Conservation (phyloP, 1,140 invertebrate species). For the Drosophila littoralis region DNA sequence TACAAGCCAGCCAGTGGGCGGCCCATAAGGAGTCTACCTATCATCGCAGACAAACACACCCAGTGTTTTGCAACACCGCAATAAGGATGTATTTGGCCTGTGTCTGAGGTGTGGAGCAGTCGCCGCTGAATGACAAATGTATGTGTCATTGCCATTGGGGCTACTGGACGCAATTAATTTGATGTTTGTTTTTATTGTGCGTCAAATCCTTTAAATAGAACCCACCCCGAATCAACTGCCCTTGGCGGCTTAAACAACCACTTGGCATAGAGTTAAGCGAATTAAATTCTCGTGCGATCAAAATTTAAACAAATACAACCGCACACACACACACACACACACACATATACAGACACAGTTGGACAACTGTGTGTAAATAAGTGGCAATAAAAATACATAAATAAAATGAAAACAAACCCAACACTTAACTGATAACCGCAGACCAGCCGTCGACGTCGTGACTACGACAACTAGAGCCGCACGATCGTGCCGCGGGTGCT, state of each 20-base stretch:
- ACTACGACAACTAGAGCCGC: conserved; percentile 68
- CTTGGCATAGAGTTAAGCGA: conserved; percentile 45
- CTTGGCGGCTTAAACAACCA: conserved; percentile 31
- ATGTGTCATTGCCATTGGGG: conserved; percentile 41
- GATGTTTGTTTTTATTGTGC: conserved; percentile 24
- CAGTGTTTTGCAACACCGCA: conserved; percentile 30
- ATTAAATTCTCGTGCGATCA: conserved; percentile 70
- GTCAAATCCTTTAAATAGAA: conserved; percentile 51
- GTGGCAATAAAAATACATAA: conserved; percentile 66
- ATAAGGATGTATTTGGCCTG: conserved; percentile 44
- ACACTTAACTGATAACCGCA: conserved; percentile 69
- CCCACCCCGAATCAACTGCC: conserved; percentile 28
- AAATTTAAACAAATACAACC: conserved; percentile 64
- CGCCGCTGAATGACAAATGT: conserved; percentile 40
- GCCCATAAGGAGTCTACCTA: conserved; percentile 51
- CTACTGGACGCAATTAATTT: conserved; percentile 18
- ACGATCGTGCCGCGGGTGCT: conserved; percentile 24
- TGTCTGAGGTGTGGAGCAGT: conserved; percentile 32
- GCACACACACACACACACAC: conserved; percentile 12
- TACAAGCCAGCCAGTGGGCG: conserved; percentile 59
- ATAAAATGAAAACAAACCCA: conserved; percentile 71
- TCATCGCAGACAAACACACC: conserved; percentile 28
- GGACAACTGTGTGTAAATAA: conserved; percentile 60
- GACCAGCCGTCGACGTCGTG: conserved; percentile 56
- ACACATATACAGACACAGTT: conserved; percentile 15